Base-by-base conservation (phyloP, 2,797 vertebrate species). In the Cygnus olor region DNA sequence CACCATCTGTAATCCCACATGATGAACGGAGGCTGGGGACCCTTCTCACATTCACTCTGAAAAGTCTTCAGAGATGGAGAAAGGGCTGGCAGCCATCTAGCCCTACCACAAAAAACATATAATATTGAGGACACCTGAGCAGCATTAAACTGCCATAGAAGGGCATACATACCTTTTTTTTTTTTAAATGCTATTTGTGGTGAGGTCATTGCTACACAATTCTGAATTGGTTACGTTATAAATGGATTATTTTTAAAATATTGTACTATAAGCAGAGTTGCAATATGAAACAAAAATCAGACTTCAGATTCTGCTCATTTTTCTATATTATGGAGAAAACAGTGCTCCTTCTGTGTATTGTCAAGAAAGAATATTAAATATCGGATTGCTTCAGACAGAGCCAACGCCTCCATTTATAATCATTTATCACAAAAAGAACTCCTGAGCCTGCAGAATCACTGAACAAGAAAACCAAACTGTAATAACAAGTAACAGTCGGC, bases 331-430 rank as follows among this genome's bases (percentile, higher is more conserved):
- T 5, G 5, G n/a, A 28, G 22, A 16, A 8, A 60, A 60, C 61
- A 77, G 18, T n/a, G 20, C 16, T 86, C 53, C 28, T 85, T 53
- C 40, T 77, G 9, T 58, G n/a, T 80, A 70, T 30, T 86, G 34
- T 65, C 73, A 88, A 27, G 19, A 38, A 91, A 81, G 25, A 89
- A 78, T 71, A 94, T 87, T 40, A 87, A 90, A 61, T 56, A 90
- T 49, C 40, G 80, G 40, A 90, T 80, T 64, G 34, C 73, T 96
- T 86, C 77, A 94, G 88, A 93, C 44, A 82, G 28, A 38, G 53
- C 11, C 17, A 90, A 71, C 28, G 34, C 53, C 91, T 85, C 32
- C 53, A 93, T 91, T 96, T 74, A 80, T 74, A 91, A 30, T 90
- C 56, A 88, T 86, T 94, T 93, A 77, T 78, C 61, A 74, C 28